These are phyloP conservation scores for Drosophila mayri DNA, from an alignment of 1,140 invertebrate species.

Conservation along the genomic window DNA sequence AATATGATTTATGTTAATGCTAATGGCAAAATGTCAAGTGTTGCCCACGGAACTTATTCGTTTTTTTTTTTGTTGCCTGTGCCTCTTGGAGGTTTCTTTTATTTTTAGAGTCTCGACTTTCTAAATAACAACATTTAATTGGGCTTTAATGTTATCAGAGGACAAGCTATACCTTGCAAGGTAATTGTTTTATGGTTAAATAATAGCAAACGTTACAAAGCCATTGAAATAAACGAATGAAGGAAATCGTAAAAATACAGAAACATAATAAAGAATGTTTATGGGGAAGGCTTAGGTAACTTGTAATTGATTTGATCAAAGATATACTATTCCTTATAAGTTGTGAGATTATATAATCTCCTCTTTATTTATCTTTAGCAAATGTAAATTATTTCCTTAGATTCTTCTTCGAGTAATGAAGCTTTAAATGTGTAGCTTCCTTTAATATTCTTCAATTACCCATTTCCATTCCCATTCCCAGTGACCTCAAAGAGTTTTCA, in stretches of 20 bases:
- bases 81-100: slow-evolving; percentile 3
- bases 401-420: neutral
- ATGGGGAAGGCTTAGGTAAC: neutral
- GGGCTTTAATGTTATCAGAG: slow-evolving; percentile 42
- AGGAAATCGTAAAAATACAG: slow-evolving; percentile 10
- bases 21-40: slow-evolving; percentile 78
- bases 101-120: slow-evolving; percentile 27
- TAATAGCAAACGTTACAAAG: slow-evolving; percentile 7
- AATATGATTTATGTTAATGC: slow-evolving; percentile 80
- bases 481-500: slow-evolving; percentile 9
- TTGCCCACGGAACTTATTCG: slow-evolving; percentile 54
- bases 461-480: neutral
- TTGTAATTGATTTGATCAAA: slow-evolving; percentile 2
- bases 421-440: neutral
- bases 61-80: neutral
- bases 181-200: neutral
- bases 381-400: no score
- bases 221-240: slow-evolving; percentile 11
- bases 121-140: slow-evolving; percentile 35
- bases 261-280: neutral
- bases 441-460: slow-evolving; percentile 8
- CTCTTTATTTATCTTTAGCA: neutral
- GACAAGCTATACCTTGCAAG: neutral
- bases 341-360: neutral
- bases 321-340: neutral